Conservation (phyloP, 1,140 invertebrate genomes). For the Coenobita brevimanus region DNA sequence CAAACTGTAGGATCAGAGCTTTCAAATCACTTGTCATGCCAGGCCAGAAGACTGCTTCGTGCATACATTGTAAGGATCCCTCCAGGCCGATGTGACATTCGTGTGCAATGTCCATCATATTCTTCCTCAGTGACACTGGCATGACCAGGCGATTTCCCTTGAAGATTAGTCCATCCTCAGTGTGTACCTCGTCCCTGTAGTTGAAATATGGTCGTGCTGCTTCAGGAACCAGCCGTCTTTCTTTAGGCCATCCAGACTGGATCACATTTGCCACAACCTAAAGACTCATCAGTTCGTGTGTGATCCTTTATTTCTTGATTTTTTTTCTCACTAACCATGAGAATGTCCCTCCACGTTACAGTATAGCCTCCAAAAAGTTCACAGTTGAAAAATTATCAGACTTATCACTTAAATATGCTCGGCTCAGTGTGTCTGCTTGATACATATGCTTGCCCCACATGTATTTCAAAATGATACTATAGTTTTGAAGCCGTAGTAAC, state of each 20-base stretch:
- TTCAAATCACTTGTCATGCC: neutral
- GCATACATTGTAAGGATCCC: too few relatives aligned
- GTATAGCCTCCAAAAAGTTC: neutral
- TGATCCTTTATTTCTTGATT: neutral
- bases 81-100: constrained; percentile 20
- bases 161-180: constrained; percentile 3
- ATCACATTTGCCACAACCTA: neutral
- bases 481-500: constrained; percentile 73
- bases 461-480: constrained; percentile 73
- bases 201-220: too few relatives aligned
- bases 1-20: constrained; percentile 12
- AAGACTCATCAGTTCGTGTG: neutral
- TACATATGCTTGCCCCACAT: constrained; percentile 72
- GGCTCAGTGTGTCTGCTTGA: constrained; percentile 71
- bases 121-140: neutral
- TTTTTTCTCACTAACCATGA: neutral
- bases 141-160: constrained; percentile 7
- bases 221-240: neutral
- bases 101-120: constrained; percentile 7
- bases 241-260: neutral
- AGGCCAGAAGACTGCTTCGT: constrained; percentile 16
- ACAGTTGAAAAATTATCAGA: too few relatives aligned
- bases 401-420: too few relatives aligned
- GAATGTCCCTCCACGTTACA: neutral
- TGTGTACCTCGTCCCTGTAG: too few relatives aligned